Conservation (phyloP, 2,888 invertebrate species). For the Cosmorhoe ocellata region DNA sequence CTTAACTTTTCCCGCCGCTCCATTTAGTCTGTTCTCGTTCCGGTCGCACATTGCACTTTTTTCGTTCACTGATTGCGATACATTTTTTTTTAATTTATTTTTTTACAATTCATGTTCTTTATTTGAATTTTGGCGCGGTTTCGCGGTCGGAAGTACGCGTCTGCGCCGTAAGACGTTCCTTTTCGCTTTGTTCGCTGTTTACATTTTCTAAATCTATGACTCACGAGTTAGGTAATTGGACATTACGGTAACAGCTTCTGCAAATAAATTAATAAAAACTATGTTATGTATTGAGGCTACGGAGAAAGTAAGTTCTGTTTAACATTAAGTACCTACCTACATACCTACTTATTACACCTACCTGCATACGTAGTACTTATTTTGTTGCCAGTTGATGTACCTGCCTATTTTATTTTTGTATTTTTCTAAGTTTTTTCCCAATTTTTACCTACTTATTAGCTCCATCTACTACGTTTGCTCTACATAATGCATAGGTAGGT, state of each 20-base stretch:
- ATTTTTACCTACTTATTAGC: too few relatives aligned
- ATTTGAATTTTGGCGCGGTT: conserved; percentile 53
- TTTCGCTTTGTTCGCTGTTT: conserved; percentile 65
- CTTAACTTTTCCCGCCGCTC: conserved; percentile 54
- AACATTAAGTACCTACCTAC: too few relatives aligned
- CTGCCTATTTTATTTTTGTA: too few relatives aligned
- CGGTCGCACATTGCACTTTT: conserved; percentile 54
- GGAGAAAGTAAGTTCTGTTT: conserved; percentile 24
- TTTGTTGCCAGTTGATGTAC: too few relatives aligned
- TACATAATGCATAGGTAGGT: too few relatives aligned
- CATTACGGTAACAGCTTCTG: conserved; percentile 33
- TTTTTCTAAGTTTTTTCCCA: too few relatives aligned
- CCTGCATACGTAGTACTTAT: too few relatives aligned
- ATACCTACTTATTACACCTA: too few relatives aligned
- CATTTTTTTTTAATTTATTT: conserved; percentile 36
- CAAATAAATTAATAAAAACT: conserved; percentile 29
- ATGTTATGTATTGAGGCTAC: conserved; percentile 22
- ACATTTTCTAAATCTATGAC: conserved; percentile 41
- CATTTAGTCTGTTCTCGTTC: conserved; percentile 49
- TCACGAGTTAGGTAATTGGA: conserved; percentile 33
- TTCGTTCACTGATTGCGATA: conserved; percentile 39
- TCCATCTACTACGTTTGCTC: too few relatives aligned
- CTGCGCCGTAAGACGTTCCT: conserved; percentile 50
- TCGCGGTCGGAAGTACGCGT: conserved; percentile 60
- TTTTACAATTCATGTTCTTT: conserved; percentile 28